These are phyloP conservation scores for Margaritifera margaritifera DNA, from an alignment of 2,888 invertebrate genomes.

Conservation along the genomic window DNA sequence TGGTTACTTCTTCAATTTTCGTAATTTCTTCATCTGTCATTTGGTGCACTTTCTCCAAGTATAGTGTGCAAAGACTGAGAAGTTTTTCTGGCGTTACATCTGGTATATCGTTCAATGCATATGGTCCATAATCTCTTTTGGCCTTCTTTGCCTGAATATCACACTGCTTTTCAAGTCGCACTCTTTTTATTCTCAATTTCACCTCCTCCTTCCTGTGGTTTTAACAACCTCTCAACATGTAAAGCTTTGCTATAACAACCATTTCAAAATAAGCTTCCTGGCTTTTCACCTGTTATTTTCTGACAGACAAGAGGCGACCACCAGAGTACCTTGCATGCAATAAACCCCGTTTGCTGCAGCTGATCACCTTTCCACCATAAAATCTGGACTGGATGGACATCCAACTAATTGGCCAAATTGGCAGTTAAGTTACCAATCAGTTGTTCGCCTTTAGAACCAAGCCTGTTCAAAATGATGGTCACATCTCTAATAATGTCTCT, in stretches of 20 bases:
- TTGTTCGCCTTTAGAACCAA: slow-evolving; percentile 23
- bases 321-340: slow-evolving; percentile 28
- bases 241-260: background rate
- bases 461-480: slow-evolving; percentile 16
- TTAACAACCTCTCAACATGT: background rate
- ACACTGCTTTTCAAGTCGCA: background rate
- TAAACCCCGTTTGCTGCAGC: slow-evolving; percentile 19
- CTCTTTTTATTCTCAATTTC: slow-evolving; percentile 13
- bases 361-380: slow-evolving; percentile 33
- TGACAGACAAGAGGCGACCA: slow-evolving; percentile 13
- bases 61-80: background rate
- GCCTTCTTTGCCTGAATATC: slow-evolving; percentile 17
- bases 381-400: slow-evolving; percentile 25
- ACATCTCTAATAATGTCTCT: slow-evolving; percentile 17
- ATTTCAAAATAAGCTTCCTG: background rate
- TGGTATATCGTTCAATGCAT: slow-evolving; percentile 4
- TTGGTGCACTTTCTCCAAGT: background rate
- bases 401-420: slow-evolving; percentile 33
- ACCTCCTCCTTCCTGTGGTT: slow-evolving; percentile 4
- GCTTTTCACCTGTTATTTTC: too few relatives aligned
- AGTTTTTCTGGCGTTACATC: slow-evolving; percentile 6
- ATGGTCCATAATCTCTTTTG: slow-evolving; percentile 9
- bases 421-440: slow-evolving; percentile 29
- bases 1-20: too few relatives aligned
- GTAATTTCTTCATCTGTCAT: too few relatives aligned